These are phyloP conservation scores for Dusona sp. DNA, from an alignment of 2,888 invertebrate genomes.

Conservation along the genomic window DNA sequence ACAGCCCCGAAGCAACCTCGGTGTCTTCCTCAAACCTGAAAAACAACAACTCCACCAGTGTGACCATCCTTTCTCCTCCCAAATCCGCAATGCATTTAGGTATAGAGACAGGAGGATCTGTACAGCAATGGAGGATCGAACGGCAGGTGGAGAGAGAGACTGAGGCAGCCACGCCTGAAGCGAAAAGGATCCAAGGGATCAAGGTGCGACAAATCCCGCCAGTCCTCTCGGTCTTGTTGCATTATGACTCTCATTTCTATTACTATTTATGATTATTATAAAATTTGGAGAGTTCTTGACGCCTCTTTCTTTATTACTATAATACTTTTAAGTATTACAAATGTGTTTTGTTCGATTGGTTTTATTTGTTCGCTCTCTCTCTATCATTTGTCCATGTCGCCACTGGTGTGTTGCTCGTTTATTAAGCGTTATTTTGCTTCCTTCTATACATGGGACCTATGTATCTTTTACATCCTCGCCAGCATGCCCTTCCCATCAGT, in stretches of 20 bases:
- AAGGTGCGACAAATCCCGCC: constrained; percentile 82
- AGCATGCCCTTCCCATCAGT: constrained; percentile 50
- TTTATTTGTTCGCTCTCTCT: constrained; percentile 69
- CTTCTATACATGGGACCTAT: constrained; percentile 46
- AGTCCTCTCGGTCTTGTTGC: constrained; percentile 78
- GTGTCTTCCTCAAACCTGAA: constrained; percentile 40
- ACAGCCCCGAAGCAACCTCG: constrained; percentile 21
- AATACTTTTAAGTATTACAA: constrained; percentile 68
- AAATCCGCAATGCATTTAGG: constrained; percentile 79
- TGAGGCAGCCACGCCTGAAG: constrained; percentile 76
- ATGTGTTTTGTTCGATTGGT: constrained; percentile 72
- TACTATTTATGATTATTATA: constrained; percentile 33
- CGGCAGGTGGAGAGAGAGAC: constrained; percentile 78
- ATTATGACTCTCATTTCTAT: constrained; percentile 68
- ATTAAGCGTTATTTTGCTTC: constrained; percentile 64
- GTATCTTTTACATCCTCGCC: constrained; percentile 38
- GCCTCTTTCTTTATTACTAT: constrained; percentile 64
- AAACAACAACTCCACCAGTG: constrained; percentile 31
- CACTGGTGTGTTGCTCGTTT: constrained; percentile 70
- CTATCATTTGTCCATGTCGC: constrained; percentile 71
- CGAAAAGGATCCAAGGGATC: constrained; percentile 79
- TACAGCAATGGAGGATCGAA: constrained; percentile 76
- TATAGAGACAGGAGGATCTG: constrained; percentile 77
- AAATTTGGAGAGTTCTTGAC: constrained; percentile 63
- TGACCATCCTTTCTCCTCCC: constrained; percentile 51